Conservation (phyloP, 1,140 invertebrate species). For the Bombus confusus region DNA sequence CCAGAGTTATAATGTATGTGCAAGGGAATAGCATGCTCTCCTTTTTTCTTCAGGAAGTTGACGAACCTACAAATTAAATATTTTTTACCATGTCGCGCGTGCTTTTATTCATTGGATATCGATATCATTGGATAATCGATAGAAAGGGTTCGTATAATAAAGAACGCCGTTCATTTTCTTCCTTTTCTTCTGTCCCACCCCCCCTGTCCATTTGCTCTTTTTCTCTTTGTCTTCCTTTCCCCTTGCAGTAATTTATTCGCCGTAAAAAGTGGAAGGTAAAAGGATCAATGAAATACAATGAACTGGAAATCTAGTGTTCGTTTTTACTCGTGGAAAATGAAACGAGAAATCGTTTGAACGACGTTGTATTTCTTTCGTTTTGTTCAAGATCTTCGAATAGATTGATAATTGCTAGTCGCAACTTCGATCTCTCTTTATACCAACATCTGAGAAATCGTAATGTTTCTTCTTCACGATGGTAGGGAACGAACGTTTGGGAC, state of each 20-base stretch:
- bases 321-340: constrained; percentile 42
- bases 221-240: neutral
- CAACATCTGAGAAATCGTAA: neutral
- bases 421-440: neutral
- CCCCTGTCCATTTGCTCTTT: neutral
- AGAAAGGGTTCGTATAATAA: constrained; percentile 32
- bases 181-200: neutral
- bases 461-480: neutral
- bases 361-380: constrained; percentile 14
- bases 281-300: constrained; percentile 63
- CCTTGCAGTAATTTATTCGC: constrained; percentile 61
- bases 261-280: constrained; percentile 43
- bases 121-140: constrained; percentile 1
- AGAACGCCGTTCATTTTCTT: neutral
- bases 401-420: neutral
- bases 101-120: neutral
- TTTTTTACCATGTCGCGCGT: constrained; percentile 21
- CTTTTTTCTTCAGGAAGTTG: constrained; percentile 39
- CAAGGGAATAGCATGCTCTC: constrained; percentile 31
- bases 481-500: neutral
- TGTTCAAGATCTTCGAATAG: constrained; percentile 10
- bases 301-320: constrained; percentile 28
- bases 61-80: constrained; percentile 62
- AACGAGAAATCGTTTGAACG: constrained; percentile 4
- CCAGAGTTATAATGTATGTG: constrained; percentile 45